A percentile compares a stretch with the other conserved stretches of the same genome.
Evolutionary conservation across 1,140 invertebrate genomes (phyloP).

Genomic region (Drosophila equinoxialis): DNA sequence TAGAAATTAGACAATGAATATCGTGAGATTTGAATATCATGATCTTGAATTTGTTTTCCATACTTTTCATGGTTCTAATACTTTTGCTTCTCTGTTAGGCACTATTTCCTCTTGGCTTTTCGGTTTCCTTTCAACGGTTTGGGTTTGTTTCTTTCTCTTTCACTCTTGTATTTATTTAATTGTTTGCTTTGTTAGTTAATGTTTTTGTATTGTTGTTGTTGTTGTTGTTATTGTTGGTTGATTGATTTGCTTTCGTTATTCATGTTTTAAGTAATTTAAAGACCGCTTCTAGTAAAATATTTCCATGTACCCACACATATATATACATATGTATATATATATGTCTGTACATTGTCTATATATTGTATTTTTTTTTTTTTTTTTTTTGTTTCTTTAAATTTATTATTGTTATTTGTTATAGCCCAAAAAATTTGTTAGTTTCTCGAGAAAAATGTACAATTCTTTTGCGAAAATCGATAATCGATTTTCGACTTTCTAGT

Average conservation of each 20-base stretch:
- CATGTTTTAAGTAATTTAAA: slow-evolving; percentile 17
- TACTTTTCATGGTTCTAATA: slow-evolving; percentile 41
- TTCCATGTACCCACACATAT: slow-evolving; percentile 11
- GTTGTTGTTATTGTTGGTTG: slow-evolving; percentile 3
- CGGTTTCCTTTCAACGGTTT: slow-evolving; percentile 12
- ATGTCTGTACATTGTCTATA: neutral
- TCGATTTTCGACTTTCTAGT: neutral
- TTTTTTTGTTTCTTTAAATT: slow-evolving; percentile 17
- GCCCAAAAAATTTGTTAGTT: slow-evolving; percentile 28
- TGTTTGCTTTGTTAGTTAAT: slow-evolving; percentile 6
- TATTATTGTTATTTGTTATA: slow-evolving; percentile 9
- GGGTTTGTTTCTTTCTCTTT: neutral
- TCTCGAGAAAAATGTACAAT: slow-evolving; percentile 54
- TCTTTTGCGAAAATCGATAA: neutral
- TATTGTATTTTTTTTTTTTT: slow-evolving; percentile 37
- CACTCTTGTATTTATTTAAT: slow-evolving; percentile 19
- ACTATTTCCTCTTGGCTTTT: slow-evolving; percentile 61
- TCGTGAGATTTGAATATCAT: neutral
- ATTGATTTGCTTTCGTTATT: slow-evolving; percentile 18
- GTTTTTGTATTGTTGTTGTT: slow-evolving; percentile 11
- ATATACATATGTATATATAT: neutral
- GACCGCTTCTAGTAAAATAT: slow-evolving; percentile 24
- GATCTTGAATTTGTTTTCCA: slow-evolving; percentile 3
- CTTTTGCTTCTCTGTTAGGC: slow-evolving; percentile 71
- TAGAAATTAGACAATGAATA: neutral